These are phyloP conservation scores for Tor tambroides DNA, from an alignment of 2,113 vertebrate genomes.

Conservation along the genomic window DNA sequence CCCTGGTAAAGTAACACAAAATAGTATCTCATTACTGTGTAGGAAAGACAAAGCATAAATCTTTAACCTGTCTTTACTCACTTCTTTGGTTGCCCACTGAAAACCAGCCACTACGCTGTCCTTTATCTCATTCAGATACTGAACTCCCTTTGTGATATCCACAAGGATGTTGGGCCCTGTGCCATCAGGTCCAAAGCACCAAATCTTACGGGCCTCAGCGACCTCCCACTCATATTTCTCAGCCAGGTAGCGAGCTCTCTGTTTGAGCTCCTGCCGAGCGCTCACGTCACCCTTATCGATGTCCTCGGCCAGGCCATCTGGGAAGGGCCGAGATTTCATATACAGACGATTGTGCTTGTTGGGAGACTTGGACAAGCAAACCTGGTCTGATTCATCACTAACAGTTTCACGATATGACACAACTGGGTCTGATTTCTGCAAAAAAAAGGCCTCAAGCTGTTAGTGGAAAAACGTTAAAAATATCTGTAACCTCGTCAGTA, in stretches of 20 bases:
- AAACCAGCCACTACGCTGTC: constrained; percentile 69
- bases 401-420: constrained; percentile 69
- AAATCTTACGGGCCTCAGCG: constrained; percentile 68
- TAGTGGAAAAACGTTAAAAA: background rate
- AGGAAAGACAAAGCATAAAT: background rate
- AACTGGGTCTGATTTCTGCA: constrained; percentile 72
- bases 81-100: constrained; percentile 73
- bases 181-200: constrained; percentile 69
- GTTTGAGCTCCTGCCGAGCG: constrained; percentile 68
- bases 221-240: constrained; percentile 71
- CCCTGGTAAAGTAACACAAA: constrained; percentile 54
- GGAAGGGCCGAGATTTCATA: constrained; percentile 67
- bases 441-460: background rate
- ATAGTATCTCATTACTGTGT: background rate
- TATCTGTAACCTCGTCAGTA: background rate
- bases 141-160: constrained; percentile 68
- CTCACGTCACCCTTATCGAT: constrained; percentile 67
- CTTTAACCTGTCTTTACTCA: constrained; percentile 31
- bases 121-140: constrained; percentile 71
- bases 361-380: constrained; percentile 69
- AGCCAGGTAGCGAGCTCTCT: constrained; percentile 62
- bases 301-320: constrained; percentile 69
- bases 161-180: constrained; percentile 63
- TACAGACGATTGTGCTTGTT: constrained; percentile 70
- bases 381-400: constrained; percentile 65